These are phyloP conservation scores for Drosophila ficusphila DNA, from an alignment of 1,140 invertebrate species.

Conservation along the genomic window DNA sequence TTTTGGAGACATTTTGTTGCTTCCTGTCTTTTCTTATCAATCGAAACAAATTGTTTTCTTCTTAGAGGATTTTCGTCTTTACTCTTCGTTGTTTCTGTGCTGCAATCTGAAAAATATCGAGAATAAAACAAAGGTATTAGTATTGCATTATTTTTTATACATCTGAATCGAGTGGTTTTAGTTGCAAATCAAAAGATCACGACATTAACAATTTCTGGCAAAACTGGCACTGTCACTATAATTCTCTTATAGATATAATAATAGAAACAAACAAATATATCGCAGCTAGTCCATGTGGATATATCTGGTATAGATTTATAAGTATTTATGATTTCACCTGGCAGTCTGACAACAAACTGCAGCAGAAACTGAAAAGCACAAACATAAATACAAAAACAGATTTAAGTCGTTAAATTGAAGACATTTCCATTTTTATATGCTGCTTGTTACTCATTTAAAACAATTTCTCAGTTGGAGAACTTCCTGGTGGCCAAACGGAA, in stretches of 20 bases:
- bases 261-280: conserved; percentile 25
- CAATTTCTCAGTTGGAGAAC: conserved; percentile 2
- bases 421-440: not conserved
- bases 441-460: conserved; percentile 1
- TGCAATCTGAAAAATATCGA: conserved; percentile 21
- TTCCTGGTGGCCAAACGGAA: conserved; percentile 14
- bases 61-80: conserved; percentile 22
- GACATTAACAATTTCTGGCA: conserved; percentile 16
- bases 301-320: conserved; percentile 43
- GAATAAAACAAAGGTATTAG: not conserved
- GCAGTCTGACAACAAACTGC: conserved; percentile 54
- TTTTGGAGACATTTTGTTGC: conserved; percentile 79
- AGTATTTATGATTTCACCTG: conserved; percentile 64
- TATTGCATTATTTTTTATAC: no score
- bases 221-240: conserved; percentile 33
- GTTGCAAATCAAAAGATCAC: conserved; percentile 56
- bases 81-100: conserved; percentile 31
- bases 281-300: conserved; percentile 29
- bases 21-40: conserved; percentile 56
- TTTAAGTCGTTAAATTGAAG: not conserved
- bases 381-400: not conserved
- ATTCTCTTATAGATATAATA: conserved; percentile 13
- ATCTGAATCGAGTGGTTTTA: not conserved
- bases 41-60: conserved; percentile 23
- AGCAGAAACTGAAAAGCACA: not conserved